These are phyloP conservation scores for Odontocolon sp. DNA, from an alignment of 2,888 invertebrate genomes.

Conservation along the genomic window DNA sequence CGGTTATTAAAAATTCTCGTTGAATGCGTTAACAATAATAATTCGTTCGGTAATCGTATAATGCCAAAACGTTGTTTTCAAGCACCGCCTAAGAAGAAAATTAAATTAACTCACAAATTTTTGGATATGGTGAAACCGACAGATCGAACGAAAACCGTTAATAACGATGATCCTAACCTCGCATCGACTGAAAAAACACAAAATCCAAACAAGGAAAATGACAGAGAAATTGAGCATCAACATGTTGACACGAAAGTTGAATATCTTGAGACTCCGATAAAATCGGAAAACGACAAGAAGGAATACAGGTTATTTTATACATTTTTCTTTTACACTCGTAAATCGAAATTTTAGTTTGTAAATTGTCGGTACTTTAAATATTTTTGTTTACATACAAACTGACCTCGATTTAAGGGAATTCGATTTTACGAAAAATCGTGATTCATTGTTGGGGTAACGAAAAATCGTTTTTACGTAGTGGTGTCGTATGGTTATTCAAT, in stretches of 20 bases:
- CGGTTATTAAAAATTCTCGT: constrained; percentile 16
- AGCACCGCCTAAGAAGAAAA: constrained; percentile 63
- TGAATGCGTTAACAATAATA: constrained; percentile 58
- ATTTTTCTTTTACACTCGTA: constrained; percentile 61
- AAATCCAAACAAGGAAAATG: constrained; percentile 20
- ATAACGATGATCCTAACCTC: constrained; percentile 35
- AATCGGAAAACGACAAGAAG: constrained; percentile 90
- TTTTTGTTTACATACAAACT: not conserved
- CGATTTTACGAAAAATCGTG: no score
- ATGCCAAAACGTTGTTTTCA: constrained; percentile 68
- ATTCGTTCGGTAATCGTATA: constrained; percentile 52
- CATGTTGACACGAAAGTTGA: constrained; percentile 59
- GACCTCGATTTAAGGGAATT: no score
- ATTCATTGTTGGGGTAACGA: no score
- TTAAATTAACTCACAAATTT: constrained; percentile 61
- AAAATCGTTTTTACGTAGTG: no score
- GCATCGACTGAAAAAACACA: constrained; percentile 18
- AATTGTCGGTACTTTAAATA: no score
- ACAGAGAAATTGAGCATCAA: constrained; percentile 10
- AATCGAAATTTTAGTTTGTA: constrained; percentile 45
- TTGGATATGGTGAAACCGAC: constrained; percentile 47
- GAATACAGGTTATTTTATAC: constrained; percentile 85
- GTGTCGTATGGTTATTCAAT: no score
- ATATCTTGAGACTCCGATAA: constrained; percentile 83
- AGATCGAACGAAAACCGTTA: constrained; percentile 41